Base-by-base conservation (phyloP, 2,888 invertebrate genomes). In the Ectemnius continuus region DNA sequence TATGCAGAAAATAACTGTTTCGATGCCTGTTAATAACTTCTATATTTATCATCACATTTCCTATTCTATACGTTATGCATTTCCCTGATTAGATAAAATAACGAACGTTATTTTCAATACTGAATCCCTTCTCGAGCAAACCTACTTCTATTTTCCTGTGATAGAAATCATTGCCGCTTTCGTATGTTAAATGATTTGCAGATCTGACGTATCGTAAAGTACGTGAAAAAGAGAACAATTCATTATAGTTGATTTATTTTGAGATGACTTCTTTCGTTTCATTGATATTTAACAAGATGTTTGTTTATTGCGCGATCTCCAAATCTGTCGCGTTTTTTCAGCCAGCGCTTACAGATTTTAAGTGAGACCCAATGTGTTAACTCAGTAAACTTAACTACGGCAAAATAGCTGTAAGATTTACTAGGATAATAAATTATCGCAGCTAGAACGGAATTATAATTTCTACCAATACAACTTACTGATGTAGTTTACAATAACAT, bases 231-330 rank as follows among this genome's bases (percentile, higher is more conserved):
- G 66, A 58, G 58, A 70, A 48, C 14, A 8, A 52, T 52, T 61
- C 46, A 70, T 72, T 72, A 36, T 36, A 36, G 67, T 66, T 75
- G 60, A 67, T 66, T 58, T 61, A 36, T 36, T 36, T 70, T 59
- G 52, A 18, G 63, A 23, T 20, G 18, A 70, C 60, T 64, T 66
- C 67, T 70, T 52, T 52, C 73, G 73, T 67, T 36, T 60, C 28
- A 61, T 71, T 79, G 36, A 36, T 81, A 67, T 72, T 80, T 81
- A 75, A 78, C 67, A 67, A 72, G 75, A 66, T 74, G 61, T 67
- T 70, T 63, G 58, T 70, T 63, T 69, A 67, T 64, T 72, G 52
- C 62, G 58, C 62, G 28, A 78, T 59, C 28, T 1, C 63, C 8
- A 36, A 75, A 47, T 59, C 60, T 63, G 62, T 70, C 60, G 47